Evolutionary conservation across 2,888 invertebrate species (phyloP).

Genomic region (Pyralis farinalis): DNA sequence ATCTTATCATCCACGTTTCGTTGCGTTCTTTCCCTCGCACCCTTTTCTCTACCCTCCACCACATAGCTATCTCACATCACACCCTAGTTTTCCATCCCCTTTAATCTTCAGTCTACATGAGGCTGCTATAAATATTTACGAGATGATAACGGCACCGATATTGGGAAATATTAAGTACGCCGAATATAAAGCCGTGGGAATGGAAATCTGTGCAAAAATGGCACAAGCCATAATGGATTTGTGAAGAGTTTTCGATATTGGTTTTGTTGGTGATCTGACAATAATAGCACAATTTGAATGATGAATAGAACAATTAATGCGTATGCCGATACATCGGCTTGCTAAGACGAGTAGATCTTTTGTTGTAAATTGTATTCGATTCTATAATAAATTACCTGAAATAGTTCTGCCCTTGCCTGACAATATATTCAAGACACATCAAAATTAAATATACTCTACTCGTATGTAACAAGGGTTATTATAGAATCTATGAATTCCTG

Average conservation of each 20-base stretch:
- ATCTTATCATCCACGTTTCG: too few species aligned
- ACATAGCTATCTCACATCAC: not conserved
- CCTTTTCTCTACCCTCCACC: too few species aligned
- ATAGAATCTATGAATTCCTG: too few species aligned
- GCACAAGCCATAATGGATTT: conserved; percentile 4
- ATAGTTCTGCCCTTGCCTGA: too few species aligned
- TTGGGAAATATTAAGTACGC: conserved; percentile 14
- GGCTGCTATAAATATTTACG: conserved; percentile 51
- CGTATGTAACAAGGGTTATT: too few species aligned
- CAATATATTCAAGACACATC: too few species aligned
- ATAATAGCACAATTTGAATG: not conserved
- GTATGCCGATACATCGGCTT: too few species aligned
- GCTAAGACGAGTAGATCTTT: too few species aligned
- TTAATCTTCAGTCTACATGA: conserved; percentile 35
- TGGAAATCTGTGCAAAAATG: conserved; percentile 4
- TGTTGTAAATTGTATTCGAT: too few species aligned
- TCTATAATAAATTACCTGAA: too few species aligned
- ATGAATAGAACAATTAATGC: not conserved
- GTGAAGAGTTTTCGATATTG: not conserved
- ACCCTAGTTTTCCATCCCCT: conserved; percentile 19
- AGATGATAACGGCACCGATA: conserved; percentile 26
- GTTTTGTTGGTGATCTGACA: not conserved
- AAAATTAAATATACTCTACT: too few species aligned
- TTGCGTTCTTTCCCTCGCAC: too few species aligned
- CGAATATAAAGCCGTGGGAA: conserved; percentile 4